phyloP scores from a whole-genome alignment of 2,113 vertebrate genomes.

The Crotalus horridus region DNA sequence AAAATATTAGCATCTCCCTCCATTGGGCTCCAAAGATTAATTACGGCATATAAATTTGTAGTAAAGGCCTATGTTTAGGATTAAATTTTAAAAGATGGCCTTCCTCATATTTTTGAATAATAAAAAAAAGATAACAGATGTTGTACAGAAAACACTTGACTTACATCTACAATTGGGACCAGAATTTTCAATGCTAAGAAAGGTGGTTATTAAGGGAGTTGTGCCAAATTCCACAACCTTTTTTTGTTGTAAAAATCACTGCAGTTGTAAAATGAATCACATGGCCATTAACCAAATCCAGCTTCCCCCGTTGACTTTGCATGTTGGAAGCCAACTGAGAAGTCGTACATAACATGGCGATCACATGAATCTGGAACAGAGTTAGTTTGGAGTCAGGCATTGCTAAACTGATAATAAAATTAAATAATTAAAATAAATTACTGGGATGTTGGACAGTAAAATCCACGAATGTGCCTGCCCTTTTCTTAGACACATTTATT shows the following conservation, averaged over 20 bases:
- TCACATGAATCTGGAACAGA: background rate
- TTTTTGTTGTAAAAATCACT: background rate
- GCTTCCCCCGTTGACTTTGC: background rate
- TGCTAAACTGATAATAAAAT: background rate
- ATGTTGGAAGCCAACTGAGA: background rate
- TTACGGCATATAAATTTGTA: background rate
- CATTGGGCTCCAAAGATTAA: background rate
- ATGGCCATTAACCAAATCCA: background rate
- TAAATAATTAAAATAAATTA: background rate
- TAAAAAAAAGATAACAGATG: background rate
- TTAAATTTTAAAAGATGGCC: background rate
- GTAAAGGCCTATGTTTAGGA: background rate
- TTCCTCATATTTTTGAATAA: conserved; percentile 28
- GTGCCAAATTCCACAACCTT: background rate
- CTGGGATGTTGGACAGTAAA: background rate
- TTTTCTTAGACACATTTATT: background rate
- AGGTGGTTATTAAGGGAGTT: background rate
- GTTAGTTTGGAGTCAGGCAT: background rate
- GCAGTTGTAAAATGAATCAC: background rate
- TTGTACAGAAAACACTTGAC: background rate
- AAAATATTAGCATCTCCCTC: background rate
- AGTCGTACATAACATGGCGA: background rate
- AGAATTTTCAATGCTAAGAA: background rate
- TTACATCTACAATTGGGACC: background rate
- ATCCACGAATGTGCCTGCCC: background rate